Base-by-base conservation (phyloP, 2,113 vertebrate species). In the Strigops habroptila region DNA sequence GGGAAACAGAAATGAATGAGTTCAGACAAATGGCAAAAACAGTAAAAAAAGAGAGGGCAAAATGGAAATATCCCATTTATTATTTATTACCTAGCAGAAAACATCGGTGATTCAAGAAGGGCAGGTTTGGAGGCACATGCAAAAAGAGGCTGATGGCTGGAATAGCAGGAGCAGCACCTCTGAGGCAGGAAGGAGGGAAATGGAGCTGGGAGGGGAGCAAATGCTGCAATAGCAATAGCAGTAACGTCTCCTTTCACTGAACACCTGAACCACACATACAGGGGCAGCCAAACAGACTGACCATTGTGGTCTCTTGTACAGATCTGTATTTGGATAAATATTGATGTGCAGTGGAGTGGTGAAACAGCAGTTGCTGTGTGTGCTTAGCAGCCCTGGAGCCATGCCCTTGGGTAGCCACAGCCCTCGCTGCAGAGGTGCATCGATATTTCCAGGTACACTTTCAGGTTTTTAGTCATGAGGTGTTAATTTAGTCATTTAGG, bases 281-380 rank as follows among this genome's bases (percentile, higher is more conserved):
- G 68, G 82, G 91, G 52, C 51, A 86, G 81, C 88, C 86, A 86
- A 95, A 92, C 69, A 92, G 86, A 39, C 78, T 76, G 68, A 46
- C 44, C 52, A 48, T 92, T 76, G 53, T 60, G 68, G 92, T 21
- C 91, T 82, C 28, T 19, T 89, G 81, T 68, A 59, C 64, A 92
- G 94, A 86, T 85, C 18, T 35, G 30, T 88, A 90, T 49, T 91
- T 92, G 90, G 68, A 28, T 78, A 57, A 91, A 83, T 28, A 51
- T 39, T 75, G 91, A 70, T 81, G 55, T 46, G 86, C 48, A n/a
- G 46, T 28, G 33, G 44, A 1, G 0, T 16, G 28, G 12, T 65
- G 77, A 81, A 81, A 12, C 77, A 83, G 82, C 51, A 68, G 83
- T 2, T 69, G 68, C 70, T 63, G 82, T 37, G 60, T 0, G 3